A percentile compares a stretch with the other conserved stretches of the same genome.
Evolutionary conservation across 2,113 vertebrate species (phyloP).

Genomic region (Seriola aureovittata): DNA sequence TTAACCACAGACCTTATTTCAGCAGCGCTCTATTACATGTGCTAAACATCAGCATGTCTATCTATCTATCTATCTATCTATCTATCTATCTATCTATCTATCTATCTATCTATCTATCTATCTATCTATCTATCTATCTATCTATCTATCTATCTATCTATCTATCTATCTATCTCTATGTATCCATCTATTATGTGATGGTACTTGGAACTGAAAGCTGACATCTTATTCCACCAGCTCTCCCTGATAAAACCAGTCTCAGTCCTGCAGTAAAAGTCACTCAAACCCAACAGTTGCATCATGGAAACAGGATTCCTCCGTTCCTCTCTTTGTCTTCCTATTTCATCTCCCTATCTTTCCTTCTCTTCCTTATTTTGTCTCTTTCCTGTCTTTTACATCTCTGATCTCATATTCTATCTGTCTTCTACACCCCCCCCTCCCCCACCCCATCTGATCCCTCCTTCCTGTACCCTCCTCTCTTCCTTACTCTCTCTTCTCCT

Average conservation of each 20-base stretch:
- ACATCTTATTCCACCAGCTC: conserved; percentile 48
- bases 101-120: too few species aligned
- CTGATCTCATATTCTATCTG: conserved; percentile 49
- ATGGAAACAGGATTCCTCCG: conserved; percentile 66
- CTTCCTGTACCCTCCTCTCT: conserved; percentile 42
- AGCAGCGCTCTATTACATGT: too few species aligned
- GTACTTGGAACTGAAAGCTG: conserved; percentile 1
- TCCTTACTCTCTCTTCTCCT: conserved; percentile 25
- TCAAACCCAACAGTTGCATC: conserved; percentile 72
- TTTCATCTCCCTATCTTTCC: conserved; percentile 37
- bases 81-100: too few species aligned
- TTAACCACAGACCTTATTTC: too few species aligned
- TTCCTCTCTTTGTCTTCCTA: conserved; percentile 28
- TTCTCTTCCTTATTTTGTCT: conserved; percentile 19
- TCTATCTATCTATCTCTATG: not conserved
- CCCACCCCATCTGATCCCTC: conserved; percentile 13
- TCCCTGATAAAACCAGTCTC: conserved; percentile 55
- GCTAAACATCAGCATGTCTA: too few species aligned
- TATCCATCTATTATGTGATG: not conserved
- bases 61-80: too few species aligned
- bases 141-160: too few species aligned
- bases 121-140: too few species aligned
- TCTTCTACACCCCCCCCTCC: not conserved
- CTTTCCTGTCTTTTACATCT: conserved; percentile 49
- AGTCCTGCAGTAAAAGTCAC: conserved; percentile 73